A percentile compares a stretch with the other conserved stretches of the same genome.
phyloP scores from a whole-genome alignment of 2,797 vertebrate genomes.

The Muraenolepis orangiensis region DNA sequence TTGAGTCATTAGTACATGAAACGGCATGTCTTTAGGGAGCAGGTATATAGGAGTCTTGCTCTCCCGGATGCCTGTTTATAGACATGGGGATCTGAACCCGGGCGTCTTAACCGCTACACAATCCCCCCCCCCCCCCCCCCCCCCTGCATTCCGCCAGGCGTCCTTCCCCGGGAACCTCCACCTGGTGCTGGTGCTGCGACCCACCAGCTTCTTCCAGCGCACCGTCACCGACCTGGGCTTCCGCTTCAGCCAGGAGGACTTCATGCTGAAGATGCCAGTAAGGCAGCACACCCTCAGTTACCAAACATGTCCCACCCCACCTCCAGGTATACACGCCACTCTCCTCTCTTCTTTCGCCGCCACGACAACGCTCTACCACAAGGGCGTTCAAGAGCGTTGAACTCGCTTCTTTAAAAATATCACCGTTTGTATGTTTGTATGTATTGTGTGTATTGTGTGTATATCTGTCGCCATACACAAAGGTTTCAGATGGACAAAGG shows the following conservation, averaged over 20 bases:
- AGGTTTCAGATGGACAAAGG: neutral
- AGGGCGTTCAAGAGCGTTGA: neutral
- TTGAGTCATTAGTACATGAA: neutral
- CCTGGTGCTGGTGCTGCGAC: slow-evolving; percentile 91
- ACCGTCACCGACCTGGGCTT: slow-evolving; percentile 96
- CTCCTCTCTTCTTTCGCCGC: slow-evolving; percentile 26
- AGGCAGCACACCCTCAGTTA: slow-evolving; percentile 57
- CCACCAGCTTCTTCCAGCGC: slow-evolving; percentile 93
- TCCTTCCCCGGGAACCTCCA: slow-evolving; percentile 95
- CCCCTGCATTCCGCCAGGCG: slow-evolving; percentile 65
- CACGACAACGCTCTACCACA: neutral
- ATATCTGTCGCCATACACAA: neutral
- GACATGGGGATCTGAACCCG: neutral
- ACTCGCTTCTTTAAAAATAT: neutral
- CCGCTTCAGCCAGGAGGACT: slow-evolving; percentile 95
- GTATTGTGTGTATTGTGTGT: too few relatives aligned
- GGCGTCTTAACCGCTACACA: too few relatives aligned
- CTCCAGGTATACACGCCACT: slow-evolving; percentile 47
- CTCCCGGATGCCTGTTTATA: neutral
- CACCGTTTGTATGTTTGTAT: neutral
- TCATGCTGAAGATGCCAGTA: slow-evolving; percentile 95
- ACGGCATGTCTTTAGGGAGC: neutral
- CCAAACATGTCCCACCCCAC: slow-evolving; percentile 57
- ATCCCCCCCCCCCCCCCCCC: neutral
- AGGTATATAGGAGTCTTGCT: neutral